Evolutionary conservation across 2,797 vertebrate genomes (phyloP), one percentile per base, ranked within the genome.

Genomic region (Gallinago solitaria): DNA sequence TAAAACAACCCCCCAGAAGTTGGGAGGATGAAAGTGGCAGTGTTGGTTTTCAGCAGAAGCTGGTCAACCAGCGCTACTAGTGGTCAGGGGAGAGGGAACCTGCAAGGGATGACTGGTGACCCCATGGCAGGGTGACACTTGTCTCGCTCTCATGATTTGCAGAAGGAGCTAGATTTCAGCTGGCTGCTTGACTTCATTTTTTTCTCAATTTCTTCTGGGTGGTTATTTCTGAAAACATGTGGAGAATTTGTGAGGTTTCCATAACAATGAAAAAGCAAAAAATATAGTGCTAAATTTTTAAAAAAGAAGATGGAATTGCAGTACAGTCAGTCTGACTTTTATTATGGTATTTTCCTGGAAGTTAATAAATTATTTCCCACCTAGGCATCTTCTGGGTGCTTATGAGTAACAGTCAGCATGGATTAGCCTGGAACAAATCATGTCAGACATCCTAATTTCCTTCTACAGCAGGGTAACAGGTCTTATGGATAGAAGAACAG

Each of bases 351-450:
- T 89, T 88, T 90, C 67, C 63, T 90, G 54, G 54, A 84, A 86
- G 47, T 59, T 82, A 90, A 70, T 95, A 43, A 67, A 65, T 71
- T 89, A 69, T 91, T 95, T 95, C 59, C 50, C 35, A 75, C 39
- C 17, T 60, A 77, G 57, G 48, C 45, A 43, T 94, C 63, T 84
- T 95, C 57, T 71, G n/a, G 39, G 21, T 89, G 25, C 70, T 90
- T 86, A n/a, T 75, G 54, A 78, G 65, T 92, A 89, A 64, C 61
- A 71, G n/a, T 85, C 47, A 77, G 48, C 33, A 12, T 73, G 54
- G 61, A 37, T 83, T 88, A 92, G 41, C 45, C 82, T 78, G 89
- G 57, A 92, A 84, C 9, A 65, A 71, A 87, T 81, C 41, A 71
- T 35, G 27, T 90, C 77, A 89, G 59, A 64, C 45, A 64, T 71